Evolutionary conservation across 2,888 invertebrate species (phyloP).

Genomic region (Cinara cedri): DNA sequence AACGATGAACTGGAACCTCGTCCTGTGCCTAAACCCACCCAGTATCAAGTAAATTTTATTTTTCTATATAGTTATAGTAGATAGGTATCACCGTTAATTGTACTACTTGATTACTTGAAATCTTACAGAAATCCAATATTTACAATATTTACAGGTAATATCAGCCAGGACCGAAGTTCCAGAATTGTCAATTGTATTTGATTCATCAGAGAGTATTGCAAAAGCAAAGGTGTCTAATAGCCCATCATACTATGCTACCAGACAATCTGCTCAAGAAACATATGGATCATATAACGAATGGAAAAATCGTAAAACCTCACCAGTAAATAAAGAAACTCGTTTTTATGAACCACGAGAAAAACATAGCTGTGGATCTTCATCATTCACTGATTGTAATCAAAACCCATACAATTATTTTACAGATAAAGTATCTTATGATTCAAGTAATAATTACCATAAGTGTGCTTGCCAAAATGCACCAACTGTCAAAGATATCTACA

Average conservation of each 20-base stretch:
- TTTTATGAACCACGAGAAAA: constrained; percentile 33
- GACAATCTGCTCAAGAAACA: constrained; percentile 31
- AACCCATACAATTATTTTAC: constrained; percentile 27
- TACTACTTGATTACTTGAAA: background rate
- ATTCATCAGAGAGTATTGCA: constrained; percentile 36
- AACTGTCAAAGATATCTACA: constrained; percentile 48
- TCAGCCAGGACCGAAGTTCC: constrained; percentile 57
- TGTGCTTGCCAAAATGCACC: constrained; percentile 36
- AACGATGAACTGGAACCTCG: constrained; percentile 57
- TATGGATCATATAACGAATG: constrained; percentile 50
- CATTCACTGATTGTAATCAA: constrained; percentile 31
- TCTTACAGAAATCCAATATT: too few relatives aligned
- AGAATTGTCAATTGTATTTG: constrained; percentile 58
- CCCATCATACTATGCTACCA: background rate
- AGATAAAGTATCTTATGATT: constrained; percentile 18
- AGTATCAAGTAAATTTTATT: constrained; percentile 51
- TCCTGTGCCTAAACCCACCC: constrained; percentile 50
- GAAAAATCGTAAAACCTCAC: constrained; percentile 45
- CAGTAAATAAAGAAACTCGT: constrained; percentile 26
- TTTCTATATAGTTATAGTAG: too few relatives aligned
- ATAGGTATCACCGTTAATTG: background rate
- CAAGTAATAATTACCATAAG: constrained; percentile 19
- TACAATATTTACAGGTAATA: constrained; percentile 50
- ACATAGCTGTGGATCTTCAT: constrained; percentile 22
- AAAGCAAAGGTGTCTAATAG: background rate